Conservation (phyloP, 2,113 vertebrate species). For the Clarias magur region DNA sequence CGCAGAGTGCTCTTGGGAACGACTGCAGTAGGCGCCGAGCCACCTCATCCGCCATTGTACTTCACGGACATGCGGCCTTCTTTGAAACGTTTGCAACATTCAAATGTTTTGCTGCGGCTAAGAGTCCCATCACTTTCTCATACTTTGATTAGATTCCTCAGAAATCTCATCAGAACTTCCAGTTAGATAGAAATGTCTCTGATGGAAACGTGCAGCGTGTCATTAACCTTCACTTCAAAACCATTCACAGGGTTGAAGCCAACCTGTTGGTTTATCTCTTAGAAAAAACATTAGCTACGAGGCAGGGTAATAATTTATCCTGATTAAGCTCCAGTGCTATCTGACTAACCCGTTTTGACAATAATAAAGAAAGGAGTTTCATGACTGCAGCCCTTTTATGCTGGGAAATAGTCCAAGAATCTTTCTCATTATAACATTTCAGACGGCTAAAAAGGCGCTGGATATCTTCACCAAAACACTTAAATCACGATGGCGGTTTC, state of each 20-base stretch:
- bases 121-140: too few species aligned
- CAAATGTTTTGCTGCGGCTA: too few species aligned
- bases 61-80: too few species aligned
- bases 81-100: too few species aligned
- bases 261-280: background rate
- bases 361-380: slow-evolving; percentile 16
- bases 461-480: slow-evolving; percentile 26
- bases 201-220: background rate
- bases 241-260: background rate
- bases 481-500: background rate
- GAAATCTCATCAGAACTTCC: too few species aligned
- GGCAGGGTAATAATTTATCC: slow-evolving; percentile 9
- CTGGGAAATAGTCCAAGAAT: slow-evolving; percentile 22
- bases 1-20: too few species aligned
- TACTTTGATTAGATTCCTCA: too few species aligned
- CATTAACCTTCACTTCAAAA: background rate
- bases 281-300: background rate
- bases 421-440: slow-evolving; percentile 18
- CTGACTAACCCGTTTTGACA: slow-evolving; percentile 9
- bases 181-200: too few species aligned
- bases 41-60: too few species aligned
- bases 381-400: slow-evolving; percentile 13
- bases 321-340: background rate
- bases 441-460: background rate
- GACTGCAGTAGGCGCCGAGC: too few species aligned